Percentiles rank a stretch among this genome's conserved stretches.
phyloP scores from a whole-genome alignment of 2,113 vertebrate species.

The Notarius quadriscutis region DNA sequence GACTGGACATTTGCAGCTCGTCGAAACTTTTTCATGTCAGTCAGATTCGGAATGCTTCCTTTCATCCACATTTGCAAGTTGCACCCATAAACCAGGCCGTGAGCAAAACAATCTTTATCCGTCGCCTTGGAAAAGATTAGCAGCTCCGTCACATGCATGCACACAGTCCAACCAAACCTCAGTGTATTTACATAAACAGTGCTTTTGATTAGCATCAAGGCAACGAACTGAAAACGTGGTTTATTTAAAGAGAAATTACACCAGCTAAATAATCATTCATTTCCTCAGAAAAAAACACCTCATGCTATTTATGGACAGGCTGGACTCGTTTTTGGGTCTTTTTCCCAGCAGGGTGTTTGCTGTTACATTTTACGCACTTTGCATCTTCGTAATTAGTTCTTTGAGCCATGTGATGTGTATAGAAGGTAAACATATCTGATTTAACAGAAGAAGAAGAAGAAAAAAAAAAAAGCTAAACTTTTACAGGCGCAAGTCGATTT shows the following conservation, averaged over 20 bases:
- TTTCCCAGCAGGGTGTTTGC: slow-evolving; percentile 31
- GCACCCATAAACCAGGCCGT: slow-evolving; percentile 6
- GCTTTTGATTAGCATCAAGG: slow-evolving; percentile 40
- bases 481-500: background rate
- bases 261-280: slow-evolving; percentile 42
- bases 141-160: slow-evolving; percentile 14
- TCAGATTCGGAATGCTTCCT: slow-evolving; percentile 6
- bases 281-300: slow-evolving; percentile 46
- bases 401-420: background rate
- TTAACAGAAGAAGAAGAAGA: background rate
- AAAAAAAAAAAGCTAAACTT: background rate
- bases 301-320: slow-evolving; percentile 44
- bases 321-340: slow-evolving; percentile 34
- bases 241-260: slow-evolving; percentile 30
- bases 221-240: slow-evolving; percentile 29
- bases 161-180: slow-evolving; percentile 18
- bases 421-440: background rate
- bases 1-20: slow-evolving; percentile 27
- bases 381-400: slow-evolving; percentile 41
- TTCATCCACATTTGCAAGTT: slow-evolving; percentile 29
- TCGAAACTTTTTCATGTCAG: slow-evolving; percentile 9
- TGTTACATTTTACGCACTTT: slow-evolving; percentile 26
- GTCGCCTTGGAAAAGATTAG: slow-evolving; percentile 19
- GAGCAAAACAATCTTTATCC: background rate
- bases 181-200: slow-evolving; percentile 1